These are phyloP conservation scores for Rhinoderma darwinii DNA, from an alignment of 2,113 vertebrate species.

Conservation along the genomic window DNA sequence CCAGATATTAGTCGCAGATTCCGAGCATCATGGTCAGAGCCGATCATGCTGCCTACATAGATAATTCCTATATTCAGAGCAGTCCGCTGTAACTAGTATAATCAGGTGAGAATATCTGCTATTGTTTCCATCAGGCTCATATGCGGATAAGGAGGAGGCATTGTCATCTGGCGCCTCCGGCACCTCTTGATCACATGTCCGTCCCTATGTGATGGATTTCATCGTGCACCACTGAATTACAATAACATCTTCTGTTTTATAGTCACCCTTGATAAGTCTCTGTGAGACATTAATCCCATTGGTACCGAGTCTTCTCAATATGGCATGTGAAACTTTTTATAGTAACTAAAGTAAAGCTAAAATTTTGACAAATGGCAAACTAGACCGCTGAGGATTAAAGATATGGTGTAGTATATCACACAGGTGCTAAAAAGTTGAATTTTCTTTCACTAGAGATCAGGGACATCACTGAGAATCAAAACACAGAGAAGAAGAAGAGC, in stretches of 20 bases:
- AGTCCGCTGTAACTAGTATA: neutral
- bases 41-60: neutral
- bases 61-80: neutral
- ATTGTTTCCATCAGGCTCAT: neutral
- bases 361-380: too few relatives aligned
- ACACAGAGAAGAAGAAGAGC: too few relatives aligned
- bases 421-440: too few relatives aligned
- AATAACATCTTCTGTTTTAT: too few relatives aligned
- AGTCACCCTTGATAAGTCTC: neutral
- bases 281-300: neutral
- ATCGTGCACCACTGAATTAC: too few relatives aligned
- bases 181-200: too few relatives aligned
- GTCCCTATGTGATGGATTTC: too few relatives aligned
- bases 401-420: too few relatives aligned
- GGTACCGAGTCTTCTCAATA: too few relatives aligned
- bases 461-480: neutral
- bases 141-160: neutral
- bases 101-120: neutral
- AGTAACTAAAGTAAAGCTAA: too few relatives aligned
- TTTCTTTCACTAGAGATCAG: neutral
- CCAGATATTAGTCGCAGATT: neutral
- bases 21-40: neutral
- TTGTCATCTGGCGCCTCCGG: neutral
- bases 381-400: too few relatives aligned
- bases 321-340: too few relatives aligned